phyloP scores from a whole-genome alignment of 2,113 vertebrate species.

The Osmerus mordax region DNA sequence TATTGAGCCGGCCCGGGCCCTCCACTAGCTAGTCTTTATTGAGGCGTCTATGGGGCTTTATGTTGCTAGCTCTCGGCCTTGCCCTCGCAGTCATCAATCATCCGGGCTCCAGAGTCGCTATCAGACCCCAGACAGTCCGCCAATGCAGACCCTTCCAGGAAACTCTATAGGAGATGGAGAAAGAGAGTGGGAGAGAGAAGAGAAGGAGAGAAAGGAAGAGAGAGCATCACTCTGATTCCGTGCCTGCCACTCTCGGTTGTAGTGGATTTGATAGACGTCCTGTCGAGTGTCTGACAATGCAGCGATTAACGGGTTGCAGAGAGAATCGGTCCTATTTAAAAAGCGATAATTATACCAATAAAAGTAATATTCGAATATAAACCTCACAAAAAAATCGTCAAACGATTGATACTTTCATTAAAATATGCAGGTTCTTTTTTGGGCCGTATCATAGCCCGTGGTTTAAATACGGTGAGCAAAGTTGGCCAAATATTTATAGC shows the following conservation, averaged over 20 bases:
- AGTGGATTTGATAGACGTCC: slow-evolving; percentile 58
- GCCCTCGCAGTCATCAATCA: slow-evolving; percentile 99
- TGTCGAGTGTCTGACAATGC: slow-evolving; percentile 49
- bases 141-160: slow-evolving; percentile 85
- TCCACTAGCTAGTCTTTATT: slow-evolving; percentile 91
- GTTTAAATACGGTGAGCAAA: no score
- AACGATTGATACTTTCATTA: no score
- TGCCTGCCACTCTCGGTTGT: slow-evolving; percentile 52
- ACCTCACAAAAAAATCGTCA: no score
- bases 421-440: no score
- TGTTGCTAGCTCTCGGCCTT: slow-evolving; percentile 88
- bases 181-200: slow-evolving; percentile 35
- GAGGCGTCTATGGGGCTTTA: slow-evolving; percentile 90
- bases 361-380: no score
- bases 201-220: neutral
- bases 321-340: slow-evolving; percentile 21
- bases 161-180: slow-evolving; percentile 69
- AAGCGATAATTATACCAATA: slow-evolving; percentile 5
- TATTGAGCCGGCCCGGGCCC: slow-evolving; percentile 88
- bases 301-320: slow-evolving; percentile 30
- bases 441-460: no score
- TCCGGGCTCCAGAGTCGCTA: slow-evolving; percentile 85
- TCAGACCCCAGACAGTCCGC: slow-evolving; percentile 84
- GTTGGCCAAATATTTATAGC: no score
- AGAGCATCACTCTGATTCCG: slow-evolving; percentile 59